Base-by-base conservation (phyloP, 2,888 invertebrate species). In the Griposia aprilina region DNA sequence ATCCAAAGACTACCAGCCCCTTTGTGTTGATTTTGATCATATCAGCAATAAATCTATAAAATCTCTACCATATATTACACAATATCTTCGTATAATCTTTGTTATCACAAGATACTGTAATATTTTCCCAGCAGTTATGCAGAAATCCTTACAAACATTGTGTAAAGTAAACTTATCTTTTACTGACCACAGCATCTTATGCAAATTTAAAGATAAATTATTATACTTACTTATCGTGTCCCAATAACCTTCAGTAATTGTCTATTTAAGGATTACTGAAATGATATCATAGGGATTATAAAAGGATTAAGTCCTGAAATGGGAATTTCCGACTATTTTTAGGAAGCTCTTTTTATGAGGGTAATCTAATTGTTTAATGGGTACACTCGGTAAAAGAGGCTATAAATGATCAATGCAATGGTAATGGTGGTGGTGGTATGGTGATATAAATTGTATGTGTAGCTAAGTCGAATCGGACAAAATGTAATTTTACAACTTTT, bases 141-240 rank as follows among this genome's bases (percentile, higher is more conserved):
- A 52, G 20, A 74, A 82, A 88, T 86, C 83, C 50, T 63, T 15
- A n/a, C 74, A 86, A 88, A 86, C 80, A 83, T 74, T 83, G 76
- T 62, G 69, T 76, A 68, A 73, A 70, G 36, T 15, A 50, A 69
- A 74, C 76, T 74, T 76, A 87, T 70, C 79, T 74, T 79, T 65
- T 69, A 76, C 76, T 87, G 88, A 87, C 85, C 85, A 69, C 62
- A 78, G 74, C 66, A 70, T 81, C 68, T 68, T 76, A 72, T 63
- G 88, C 68, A 84, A 82, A 74, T 76, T 41, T 41, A 50, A 50
- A 60, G 74, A 80, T 88, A 72, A 76, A 55, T 63, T 74, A 79
- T 76, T 75, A 71, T 57, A 13, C 71, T 57, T 55, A 55, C 57
- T 73, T 80, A 81, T 74, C 78, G 23, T 30, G 60, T 65, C 36